Conservation (phyloP, 2,888 invertebrate species). For the Strigamia transsilvanica region DNA sequence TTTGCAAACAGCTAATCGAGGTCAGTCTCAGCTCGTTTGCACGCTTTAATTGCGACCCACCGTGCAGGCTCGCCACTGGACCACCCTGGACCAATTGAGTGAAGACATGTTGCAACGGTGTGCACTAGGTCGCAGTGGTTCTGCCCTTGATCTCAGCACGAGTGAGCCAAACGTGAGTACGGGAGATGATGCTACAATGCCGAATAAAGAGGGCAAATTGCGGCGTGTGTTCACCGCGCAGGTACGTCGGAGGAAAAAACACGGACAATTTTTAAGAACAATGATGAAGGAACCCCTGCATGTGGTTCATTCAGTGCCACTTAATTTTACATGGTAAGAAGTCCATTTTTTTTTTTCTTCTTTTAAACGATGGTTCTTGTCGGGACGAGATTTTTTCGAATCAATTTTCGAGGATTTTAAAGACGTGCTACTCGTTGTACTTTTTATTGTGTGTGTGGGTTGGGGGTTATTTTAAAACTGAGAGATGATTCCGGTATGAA, state of each 20-base stretch:
- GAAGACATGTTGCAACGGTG: constrained; percentile 11
- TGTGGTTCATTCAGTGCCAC: constrained; percentile 64
- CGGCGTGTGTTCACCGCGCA: constrained; percentile 64
- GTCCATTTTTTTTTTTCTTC: not conserved
- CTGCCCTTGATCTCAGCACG: constrained; percentile 23
- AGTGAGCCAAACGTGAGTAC: constrained; percentile 19
- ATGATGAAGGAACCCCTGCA: constrained; percentile 64
- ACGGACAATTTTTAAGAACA: constrained; percentile 61
- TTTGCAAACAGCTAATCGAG: constrained; percentile 5
- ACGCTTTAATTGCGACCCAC: not conserved
- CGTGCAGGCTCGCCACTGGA: not conserved
- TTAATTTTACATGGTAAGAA: constrained; percentile 63
- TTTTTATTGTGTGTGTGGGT: no score
- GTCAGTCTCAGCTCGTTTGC: not conserved
- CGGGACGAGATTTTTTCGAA: not conserved
- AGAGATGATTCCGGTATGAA: no score
- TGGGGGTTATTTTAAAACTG: no score
- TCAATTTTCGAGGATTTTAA: not conserved
- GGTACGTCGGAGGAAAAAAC: constrained; percentile 60
- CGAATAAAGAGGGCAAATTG: constrained; percentile 60
- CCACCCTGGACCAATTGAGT: constrained; percentile 17
- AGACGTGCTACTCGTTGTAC: no score
- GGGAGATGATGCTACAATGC: not conserved
- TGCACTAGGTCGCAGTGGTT: constrained; percentile 3
- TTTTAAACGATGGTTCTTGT: not conserved